These are phyloP conservation scores for Etia nguti DNA, from an alignment of 2,113 vertebrate genomes.

Conservation along the genomic window DNA sequence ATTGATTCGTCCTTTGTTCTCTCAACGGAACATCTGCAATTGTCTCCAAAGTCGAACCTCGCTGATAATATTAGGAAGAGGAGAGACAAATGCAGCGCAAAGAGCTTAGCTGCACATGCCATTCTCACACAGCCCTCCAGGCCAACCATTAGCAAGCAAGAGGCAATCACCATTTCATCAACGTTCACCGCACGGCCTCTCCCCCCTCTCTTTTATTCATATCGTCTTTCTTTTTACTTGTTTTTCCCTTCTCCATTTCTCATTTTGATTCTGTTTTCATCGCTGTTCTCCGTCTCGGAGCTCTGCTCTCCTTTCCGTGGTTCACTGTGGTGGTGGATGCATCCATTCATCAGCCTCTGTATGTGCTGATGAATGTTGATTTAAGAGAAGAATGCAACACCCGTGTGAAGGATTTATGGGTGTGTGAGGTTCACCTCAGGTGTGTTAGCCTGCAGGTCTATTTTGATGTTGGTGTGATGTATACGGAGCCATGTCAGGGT, in stretches of 20 bases:
- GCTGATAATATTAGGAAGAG: slow-evolving; percentile 8
- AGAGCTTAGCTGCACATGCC: slow-evolving; percentile 47
- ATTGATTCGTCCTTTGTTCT: slow-evolving; percentile 8
- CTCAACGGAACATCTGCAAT: neutral
- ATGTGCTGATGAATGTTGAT: slow-evolving; percentile 34
- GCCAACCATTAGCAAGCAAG: slow-evolving; percentile 70
- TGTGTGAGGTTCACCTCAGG: neutral
- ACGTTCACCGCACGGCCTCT: slow-evolving; percentile 33
- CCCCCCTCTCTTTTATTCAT: slow-evolving; percentile 50
- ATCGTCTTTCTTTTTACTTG: slow-evolving; percentile 37
- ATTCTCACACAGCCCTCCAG: slow-evolving; percentile 56
- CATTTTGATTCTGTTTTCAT: slow-evolving; percentile 53
- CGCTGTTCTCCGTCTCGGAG: slow-evolving; percentile 2
- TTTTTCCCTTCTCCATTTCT: slow-evolving; percentile 38
- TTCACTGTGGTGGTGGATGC: neutral
- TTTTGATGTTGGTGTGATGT: neutral
- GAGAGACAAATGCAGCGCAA: slow-evolving; percentile 23
- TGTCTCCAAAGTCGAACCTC: slow-evolving; percentile 13
- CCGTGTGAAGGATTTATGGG: neutral
- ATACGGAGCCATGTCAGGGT: neutral
- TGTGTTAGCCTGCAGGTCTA: neutral
- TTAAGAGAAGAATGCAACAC: slow-evolving; percentile 1
- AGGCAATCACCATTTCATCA: slow-evolving; percentile 76
- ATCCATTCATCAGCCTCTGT: slow-evolving; percentile 6
- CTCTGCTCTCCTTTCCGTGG: neutral